Evolutionary conservation across 2,113 vertebrate genomes (phyloP).

Genomic region (Actenoides hombroni): DNA sequence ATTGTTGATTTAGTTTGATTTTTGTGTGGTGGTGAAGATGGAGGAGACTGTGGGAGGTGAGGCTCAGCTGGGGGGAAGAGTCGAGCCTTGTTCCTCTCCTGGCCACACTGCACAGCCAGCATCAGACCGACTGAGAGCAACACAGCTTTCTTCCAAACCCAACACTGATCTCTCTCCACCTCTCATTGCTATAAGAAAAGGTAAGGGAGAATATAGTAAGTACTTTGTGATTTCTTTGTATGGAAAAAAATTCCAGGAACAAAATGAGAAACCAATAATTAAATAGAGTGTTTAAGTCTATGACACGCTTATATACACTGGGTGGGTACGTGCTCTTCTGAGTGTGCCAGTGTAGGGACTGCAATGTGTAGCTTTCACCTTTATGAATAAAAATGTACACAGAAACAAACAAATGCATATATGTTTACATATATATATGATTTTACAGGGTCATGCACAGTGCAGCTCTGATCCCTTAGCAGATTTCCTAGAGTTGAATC

Average conservation of each 20-base stretch:
- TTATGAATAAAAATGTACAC: background rate
- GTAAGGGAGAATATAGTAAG: background rate
- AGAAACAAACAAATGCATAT: background rate
- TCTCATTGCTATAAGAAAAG: slow-evolving; percentile 53
- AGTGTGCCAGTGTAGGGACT: background rate
- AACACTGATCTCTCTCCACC: slow-evolving; percentile 32
- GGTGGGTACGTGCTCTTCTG: fast-evolving
- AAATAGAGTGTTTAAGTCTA: background rate
- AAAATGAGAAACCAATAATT: background rate
- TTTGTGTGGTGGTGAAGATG: slow-evolving; percentile 1
- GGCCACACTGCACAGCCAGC: background rate
- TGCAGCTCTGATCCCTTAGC: background rate
- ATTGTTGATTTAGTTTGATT: background rate
- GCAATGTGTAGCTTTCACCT: background rate
- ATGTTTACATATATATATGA: background rate
- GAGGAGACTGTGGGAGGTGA: slow-evolving; percentile 15
- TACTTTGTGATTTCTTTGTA: background rate
- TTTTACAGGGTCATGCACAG: background rate
- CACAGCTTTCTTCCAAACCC: background rate
- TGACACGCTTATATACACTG: background rate
- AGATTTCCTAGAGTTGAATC: background rate
- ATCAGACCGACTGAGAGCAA: background rate
- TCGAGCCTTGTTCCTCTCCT: background rate
- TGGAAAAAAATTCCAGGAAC: background rate
- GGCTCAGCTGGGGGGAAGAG: background rate